phyloP scores from a whole-genome alignment of 1,140 invertebrate species.

The Trigoniulus corallinus region DNA sequence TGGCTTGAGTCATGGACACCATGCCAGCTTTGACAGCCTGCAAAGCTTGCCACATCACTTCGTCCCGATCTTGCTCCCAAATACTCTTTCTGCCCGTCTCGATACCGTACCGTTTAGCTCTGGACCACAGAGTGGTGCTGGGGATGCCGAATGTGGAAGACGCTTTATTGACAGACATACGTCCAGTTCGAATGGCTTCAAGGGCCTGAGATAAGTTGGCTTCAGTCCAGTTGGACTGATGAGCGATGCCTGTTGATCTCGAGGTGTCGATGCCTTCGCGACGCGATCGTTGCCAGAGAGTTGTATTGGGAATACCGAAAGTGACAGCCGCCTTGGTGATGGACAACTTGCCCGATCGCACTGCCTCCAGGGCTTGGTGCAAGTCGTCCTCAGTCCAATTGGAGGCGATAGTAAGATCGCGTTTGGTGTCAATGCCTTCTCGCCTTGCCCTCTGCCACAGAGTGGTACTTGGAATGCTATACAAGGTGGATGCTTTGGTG shows the following conservation, averaged over 20 bases:
- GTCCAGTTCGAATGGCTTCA: slow-evolving; percentile 57
- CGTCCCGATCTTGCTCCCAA: slow-evolving; percentile 3
- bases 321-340: slow-evolving; percentile 4
- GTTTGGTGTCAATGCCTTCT: background rate
- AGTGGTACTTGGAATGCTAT: slow-evolving; percentile 10
- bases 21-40: background rate
- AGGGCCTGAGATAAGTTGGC: slow-evolving; percentile 66
- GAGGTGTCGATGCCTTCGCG: slow-evolving; percentile 64
- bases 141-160: slow-evolving; percentile 70
- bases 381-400: slow-evolving; percentile 3
- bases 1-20: slow-evolving; percentile 7
- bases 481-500: slow-evolving; percentile 24
- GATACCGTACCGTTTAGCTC: slow-evolving; percentile 73
- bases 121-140: slow-evolving; percentile 63
- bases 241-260: slow-evolving; percentile 74
- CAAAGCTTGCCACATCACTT: slow-evolving; percentile 2
- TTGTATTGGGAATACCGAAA: slow-evolving; percentile 5
- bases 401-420: background rate
- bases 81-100: slow-evolving; percentile 27
- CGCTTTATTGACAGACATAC: slow-evolving; percentile 63
- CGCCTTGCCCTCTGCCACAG: background rate
- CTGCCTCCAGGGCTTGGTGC: background rate
- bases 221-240: slow-evolving; percentile 69
- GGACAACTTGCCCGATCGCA: slow-evolving; percentile 1
- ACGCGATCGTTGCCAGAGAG: slow-evolving; percentile 5